Conservation (phyloP, 2,113 vertebrate species). For the Pithys albifrons region DNA sequence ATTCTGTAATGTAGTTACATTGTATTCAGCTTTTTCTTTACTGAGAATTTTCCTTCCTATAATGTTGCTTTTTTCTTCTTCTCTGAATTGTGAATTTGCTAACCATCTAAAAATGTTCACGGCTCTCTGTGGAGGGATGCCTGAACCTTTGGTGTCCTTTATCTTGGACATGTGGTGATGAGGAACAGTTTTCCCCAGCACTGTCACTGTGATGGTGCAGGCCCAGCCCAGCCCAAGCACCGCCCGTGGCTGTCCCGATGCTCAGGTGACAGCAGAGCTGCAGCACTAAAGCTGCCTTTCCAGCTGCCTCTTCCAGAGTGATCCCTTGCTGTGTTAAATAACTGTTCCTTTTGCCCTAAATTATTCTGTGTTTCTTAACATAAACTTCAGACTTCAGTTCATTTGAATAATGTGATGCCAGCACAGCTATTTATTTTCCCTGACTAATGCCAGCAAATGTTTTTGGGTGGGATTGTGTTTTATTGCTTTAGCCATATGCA, state of each 20-base stretch:
- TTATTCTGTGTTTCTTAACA: not conserved
- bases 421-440: not conserved
- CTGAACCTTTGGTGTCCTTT: not conserved
- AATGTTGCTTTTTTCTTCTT: not conserved
- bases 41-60: not conserved
- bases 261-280: not conserved
- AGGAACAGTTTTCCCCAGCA: not conserved
- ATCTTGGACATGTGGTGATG: fast-evolving
- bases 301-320: not conserved
- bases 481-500: not conserved
- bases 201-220: not conserved
- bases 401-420: not conserved
- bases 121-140: fast-evolving
- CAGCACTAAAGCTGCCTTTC: not conserved
- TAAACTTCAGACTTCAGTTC: not conserved
- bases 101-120: not conserved
- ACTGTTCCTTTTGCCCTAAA: not conserved
- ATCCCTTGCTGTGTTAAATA: not conserved
- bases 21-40: not conserved
- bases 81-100: not conserved
- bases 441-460: not conserved
- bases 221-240: not conserved
- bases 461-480: not conserved
- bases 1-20: not conserved
- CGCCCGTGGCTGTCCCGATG: fast-evolving